These are phyloP conservation scores for Cheilosia vulpina DNA, from an alignment of 2,888 invertebrate genomes.

Conservation along the genomic window DNA sequence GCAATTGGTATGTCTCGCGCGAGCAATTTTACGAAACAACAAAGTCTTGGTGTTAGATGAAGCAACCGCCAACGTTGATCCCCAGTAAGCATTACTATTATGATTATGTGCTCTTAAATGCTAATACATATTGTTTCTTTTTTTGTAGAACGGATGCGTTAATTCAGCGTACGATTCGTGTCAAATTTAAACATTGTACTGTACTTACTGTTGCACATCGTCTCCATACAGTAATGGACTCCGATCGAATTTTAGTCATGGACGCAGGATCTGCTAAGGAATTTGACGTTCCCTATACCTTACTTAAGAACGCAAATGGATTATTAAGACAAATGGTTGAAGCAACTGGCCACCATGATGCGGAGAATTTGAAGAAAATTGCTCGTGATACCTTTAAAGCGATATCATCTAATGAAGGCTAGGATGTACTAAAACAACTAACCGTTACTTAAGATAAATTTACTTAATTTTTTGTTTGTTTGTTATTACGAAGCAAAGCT, in stretches of 20 bases:
- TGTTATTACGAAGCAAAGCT: constrained; percentile 9
- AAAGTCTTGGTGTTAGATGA: constrained; percentile 88
- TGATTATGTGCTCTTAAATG: background rate
- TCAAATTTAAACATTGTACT: constrained; percentile 91
- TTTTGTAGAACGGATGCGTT: constrained; percentile 89
- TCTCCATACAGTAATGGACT: constrained; percentile 96
- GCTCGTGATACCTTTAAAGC: constrained; percentile 81
- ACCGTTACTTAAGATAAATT: constrained; percentile 41
- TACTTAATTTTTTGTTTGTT: constrained; percentile 17
- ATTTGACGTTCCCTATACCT: constrained; percentile 88
- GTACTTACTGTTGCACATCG: constrained; percentile 96
- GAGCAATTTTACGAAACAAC: constrained; percentile 87
- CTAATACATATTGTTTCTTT: constrained; percentile 70
- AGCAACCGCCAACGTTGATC: constrained; percentile 89
- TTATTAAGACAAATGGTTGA: constrained; percentile 88
- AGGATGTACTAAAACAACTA: constrained; percentile 17
- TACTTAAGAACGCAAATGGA: constrained; percentile 86
- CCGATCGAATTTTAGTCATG: constrained; percentile 94
- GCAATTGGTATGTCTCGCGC: constrained; percentile 88
- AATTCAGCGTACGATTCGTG: constrained; percentile 92
- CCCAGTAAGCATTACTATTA: constrained; percentile 82
- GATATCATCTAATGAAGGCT: background rate
- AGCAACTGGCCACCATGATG: constrained; percentile 86
- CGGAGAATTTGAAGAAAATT: constrained; percentile 84
- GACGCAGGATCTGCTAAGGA: constrained; percentile 91